Base-by-base conservation (phyloP, 2,888 invertebrate genomes). In the Tromatobia lineatoria region DNA sequence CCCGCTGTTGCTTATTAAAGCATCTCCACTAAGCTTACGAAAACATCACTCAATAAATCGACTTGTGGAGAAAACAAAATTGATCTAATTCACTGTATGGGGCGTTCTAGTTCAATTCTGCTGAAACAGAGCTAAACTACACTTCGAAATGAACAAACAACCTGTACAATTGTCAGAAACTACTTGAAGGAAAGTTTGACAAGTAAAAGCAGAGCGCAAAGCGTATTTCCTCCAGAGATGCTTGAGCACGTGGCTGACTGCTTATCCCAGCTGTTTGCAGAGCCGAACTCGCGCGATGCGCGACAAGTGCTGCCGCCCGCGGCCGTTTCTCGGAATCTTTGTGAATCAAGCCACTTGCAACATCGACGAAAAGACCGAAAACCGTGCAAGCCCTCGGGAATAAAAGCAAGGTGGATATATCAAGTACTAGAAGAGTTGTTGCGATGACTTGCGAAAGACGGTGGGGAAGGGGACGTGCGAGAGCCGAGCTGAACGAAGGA, bases 291-390 rank as follows among this genome's bases (percentile, higher is more conserved):
- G 61, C 61, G 38, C 38, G 61, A 61, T n/a, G 61, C n/a, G 61
- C 73, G 64, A 52, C 64, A 50, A 50, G 74, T 75, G 74, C 64
- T 64, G 74, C 74, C 25, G 15, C 7, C 10, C 10, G 74, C 64
- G 74, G 20, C 8, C 50, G 6, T 23, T 8, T 1, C 15, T 2
- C 13, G 61, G 52, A 50, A n/a, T 38, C 50, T 3, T 29, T 34
- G 23, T 10, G 50, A 47, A 50, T n/a, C 11, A 38, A 18, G 34
- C 29, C 23, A 25, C 50, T 74, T 38, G 29, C 74, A 29, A 75
- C 64, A 64, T 18, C 73, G 20, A 10, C 34, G 45, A 47, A 73
- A 61, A 61, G 15, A 38, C 42, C 42, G 25, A 71, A 71, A 71
- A 71, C 25, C 23, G 3, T n/a, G 34, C 50, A 57, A 38, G 42